phyloP scores from a whole-genome alignment of 2,888 invertebrate species.

The Nomada fucata region DNA sequence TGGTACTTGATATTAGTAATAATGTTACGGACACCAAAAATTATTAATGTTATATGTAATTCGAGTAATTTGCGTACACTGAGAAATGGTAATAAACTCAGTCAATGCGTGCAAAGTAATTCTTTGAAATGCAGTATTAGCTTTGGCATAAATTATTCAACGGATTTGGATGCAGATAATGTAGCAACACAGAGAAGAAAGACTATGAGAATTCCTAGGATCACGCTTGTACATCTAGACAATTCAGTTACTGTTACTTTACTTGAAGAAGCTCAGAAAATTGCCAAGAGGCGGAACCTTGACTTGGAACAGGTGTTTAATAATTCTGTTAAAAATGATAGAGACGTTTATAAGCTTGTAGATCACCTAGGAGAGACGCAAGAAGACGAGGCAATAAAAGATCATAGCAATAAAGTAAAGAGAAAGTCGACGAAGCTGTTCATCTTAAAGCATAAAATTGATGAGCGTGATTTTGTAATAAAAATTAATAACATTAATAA shows the following conservation, averaged over 20 bases:
- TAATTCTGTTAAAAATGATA: slow-evolving; percentile 88
- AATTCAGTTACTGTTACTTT: slow-evolving; percentile 87
- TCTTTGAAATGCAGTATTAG: neutral
- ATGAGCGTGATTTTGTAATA: slow-evolving; percentile 79
- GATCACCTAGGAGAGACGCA: accelerated
- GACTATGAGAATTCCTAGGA: slow-evolving; percentile 82
- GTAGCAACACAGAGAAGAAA: slow-evolving; percentile 55
- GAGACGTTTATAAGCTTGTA: slow-evolving; percentile 88
- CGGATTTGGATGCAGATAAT: accelerated
- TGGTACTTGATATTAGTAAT: neutral
- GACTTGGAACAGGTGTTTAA: slow-evolving; percentile 87
- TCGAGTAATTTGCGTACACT: neutral
- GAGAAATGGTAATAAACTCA: neutral
- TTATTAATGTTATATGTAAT: neutral
- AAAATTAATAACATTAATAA: slow-evolving; percentile 80
- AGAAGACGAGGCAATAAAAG: slow-evolving; percentile 8
- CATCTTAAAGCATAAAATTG: slow-evolving; percentile 78
- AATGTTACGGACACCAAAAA: neutral
- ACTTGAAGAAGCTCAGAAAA: slow-evolving; percentile 88
- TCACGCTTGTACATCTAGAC: slow-evolving; percentile 88
- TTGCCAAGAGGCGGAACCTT: slow-evolving; percentile 89
- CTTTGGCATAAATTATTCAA: accelerated
- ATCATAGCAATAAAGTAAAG: neutral
- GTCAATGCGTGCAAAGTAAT: neutral
- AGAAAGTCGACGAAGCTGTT: slow-evolving; percentile 77